Conservation (phyloP, 2,113 vertebrate genomes). For the Petroica traversi region DNA sequence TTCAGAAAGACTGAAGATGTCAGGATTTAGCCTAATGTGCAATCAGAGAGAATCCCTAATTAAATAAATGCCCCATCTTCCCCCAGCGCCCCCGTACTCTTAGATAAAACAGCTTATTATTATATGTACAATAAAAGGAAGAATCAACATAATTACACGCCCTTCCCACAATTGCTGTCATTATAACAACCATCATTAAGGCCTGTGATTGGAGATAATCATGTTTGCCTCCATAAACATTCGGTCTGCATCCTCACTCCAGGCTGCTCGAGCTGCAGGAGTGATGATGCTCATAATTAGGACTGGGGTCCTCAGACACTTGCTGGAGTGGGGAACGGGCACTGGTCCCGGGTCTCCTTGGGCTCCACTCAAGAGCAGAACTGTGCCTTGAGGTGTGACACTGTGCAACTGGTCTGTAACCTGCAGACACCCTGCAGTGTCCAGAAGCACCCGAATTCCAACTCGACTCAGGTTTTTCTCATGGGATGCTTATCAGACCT, state of each 20-base stretch:
- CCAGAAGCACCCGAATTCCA: background rate
- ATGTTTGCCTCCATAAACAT: slow-evolving; percentile 61
- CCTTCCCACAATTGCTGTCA: slow-evolving; percentile 60
- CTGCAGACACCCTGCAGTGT: background rate
- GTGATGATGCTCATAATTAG: background rate
- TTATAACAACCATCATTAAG: slow-evolving; percentile 63
- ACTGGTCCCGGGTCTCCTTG: background rate
- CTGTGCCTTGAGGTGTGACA: background rate
- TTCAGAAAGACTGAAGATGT: background rate
- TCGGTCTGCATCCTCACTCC: slow-evolving; percentile 5
- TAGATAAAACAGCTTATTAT: slow-evolving; percentile 49
- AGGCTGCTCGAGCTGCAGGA: background rate
- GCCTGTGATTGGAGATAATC: slow-evolving; percentile 65
- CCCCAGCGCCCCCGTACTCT: background rate
- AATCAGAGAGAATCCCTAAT: background rate
- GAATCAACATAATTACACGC: slow-evolving; percentile 66
- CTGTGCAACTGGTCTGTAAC: background rate
- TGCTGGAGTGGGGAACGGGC: accelerated
- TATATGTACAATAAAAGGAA: slow-evolving; percentile 57
- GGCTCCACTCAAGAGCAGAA: background rate
- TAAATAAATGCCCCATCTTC: slow-evolving; percentile 37
- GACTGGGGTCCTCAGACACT: background rate
- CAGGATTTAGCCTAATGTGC: background rate
- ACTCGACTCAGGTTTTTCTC: background rate
- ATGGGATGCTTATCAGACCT: background rate